A percentile compares a stretch with the other conserved stretches of the same genome.
Evolutionary conservation across 2,888 invertebrate genomes (phyloP).

Genomic region (Drosophila antonietae): DNA sequence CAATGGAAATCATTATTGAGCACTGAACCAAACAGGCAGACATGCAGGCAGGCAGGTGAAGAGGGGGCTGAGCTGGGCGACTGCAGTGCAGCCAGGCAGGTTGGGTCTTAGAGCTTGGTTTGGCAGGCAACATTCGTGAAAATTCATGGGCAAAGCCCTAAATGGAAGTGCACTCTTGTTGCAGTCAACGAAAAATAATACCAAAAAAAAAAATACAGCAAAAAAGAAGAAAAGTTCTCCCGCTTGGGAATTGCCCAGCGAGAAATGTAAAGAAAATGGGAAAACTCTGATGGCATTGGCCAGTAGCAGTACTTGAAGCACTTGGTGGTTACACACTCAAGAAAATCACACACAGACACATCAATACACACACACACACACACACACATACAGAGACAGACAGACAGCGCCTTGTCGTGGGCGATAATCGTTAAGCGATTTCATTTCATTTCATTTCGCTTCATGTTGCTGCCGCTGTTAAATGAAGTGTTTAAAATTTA

Average conservation of each 20-base stretch:
- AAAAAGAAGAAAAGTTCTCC: background rate
- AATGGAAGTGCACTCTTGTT: conserved; percentile 41
- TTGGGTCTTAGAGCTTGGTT: background rate
- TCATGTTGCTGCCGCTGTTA: conserved; percentile 43
- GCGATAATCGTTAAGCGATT: conserved; percentile 57
- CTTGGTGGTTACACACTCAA: conserved; percentile 22
- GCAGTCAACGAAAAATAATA: conserved; percentile 18
- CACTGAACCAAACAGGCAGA: conserved; percentile 55
- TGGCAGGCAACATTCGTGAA: conserved; percentile 26
- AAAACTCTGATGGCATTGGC: conserved; percentile 18
- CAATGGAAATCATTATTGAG: conserved; percentile 75
- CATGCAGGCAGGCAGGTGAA: background rate
- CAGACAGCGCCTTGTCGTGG: conserved; percentile 34
- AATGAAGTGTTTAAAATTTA: conserved; percentile 76
- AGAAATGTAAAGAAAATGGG: conserved; percentile 33
- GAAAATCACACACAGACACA: conserved; percentile 27
- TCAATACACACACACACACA: background rate
- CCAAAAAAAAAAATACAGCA: no score
- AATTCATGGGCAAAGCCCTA: conserved; percentile 46
- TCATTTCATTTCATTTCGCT: conserved; percentile 40
- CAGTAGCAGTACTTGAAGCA: conserved; percentile 5
- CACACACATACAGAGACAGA: background rate
- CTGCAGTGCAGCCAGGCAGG: background rate
- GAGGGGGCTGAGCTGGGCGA: background rate
- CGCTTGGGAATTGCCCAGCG: conserved; percentile 31